Conservation (phyloP, 2,113 vertebrate species). For the Petroica traversi region DNA sequence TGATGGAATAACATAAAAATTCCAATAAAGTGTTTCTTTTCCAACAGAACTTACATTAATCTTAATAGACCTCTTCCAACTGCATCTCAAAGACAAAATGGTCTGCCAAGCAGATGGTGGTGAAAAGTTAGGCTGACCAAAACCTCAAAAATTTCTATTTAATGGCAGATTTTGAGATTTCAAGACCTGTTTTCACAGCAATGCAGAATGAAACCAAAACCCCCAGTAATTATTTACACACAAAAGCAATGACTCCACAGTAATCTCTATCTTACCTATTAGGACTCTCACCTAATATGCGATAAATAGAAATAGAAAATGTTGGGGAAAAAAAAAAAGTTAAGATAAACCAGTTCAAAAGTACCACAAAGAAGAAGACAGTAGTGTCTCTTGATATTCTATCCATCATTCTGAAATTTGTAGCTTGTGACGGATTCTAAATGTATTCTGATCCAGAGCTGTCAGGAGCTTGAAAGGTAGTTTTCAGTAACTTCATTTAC, state of each 20-base stretch:
- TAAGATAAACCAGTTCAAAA: background rate
- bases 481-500: background rate
- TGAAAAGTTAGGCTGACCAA: background rate
- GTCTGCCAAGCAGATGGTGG: conserved; percentile 45
- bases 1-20: conserved; percentile 59
- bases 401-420: background rate
- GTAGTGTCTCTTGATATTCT: background rate
- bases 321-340: background rate
- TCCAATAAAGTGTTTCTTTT: conserved; percentile 54
- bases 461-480: background rate
- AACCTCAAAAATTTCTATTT: background rate
- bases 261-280: background rate
- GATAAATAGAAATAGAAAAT: background rate
- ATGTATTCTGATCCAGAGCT: background rate
- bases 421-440: background rate
- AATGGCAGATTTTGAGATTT: background rate
- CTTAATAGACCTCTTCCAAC: conserved; percentile 33
- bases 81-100: background rate
- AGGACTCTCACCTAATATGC: background rate
- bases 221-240: background rate
- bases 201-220: background rate
- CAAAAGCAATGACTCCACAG: background rate
- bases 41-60: conserved; percentile 32
- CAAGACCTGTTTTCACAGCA: background rate
- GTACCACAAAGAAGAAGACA: background rate